Evolutionary conservation across 2,113 vertebrate genomes (phyloP).

Genomic region (Albula goreensis): DNA sequence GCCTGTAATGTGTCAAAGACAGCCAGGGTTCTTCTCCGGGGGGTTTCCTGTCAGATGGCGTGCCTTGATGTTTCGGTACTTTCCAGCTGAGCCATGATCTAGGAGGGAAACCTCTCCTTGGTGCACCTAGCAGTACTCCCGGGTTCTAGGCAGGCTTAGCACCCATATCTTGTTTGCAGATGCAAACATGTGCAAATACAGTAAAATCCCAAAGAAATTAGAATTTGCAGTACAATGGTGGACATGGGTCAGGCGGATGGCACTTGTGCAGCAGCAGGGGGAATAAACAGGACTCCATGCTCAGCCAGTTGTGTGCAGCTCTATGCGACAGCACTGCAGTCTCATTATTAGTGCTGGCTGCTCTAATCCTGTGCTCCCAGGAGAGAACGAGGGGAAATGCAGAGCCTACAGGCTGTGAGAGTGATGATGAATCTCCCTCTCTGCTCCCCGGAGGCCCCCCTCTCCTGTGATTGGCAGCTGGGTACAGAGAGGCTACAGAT

Average conservation of each 20-base stretch:
- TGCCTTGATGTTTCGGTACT: not conserved
- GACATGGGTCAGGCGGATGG: no score
- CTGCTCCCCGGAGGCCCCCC: not conserved
- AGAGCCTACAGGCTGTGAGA: not conserved
- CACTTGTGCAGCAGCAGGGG: not conserved
- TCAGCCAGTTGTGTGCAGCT: not conserved
- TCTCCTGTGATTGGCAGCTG: not conserved
- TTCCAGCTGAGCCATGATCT: not conserved
- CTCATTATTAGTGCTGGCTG: not conserved
- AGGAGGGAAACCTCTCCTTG: not conserved
- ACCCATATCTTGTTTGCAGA: not conserved
- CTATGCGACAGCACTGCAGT: not conserved
- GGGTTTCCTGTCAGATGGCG: not conserved
- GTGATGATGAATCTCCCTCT: not conserved
- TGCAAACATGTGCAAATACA: not conserved
- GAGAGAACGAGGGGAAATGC: not conserved
- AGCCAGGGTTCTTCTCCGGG: not conserved
- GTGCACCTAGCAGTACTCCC: not conserved
- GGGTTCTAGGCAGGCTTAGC: not conserved
- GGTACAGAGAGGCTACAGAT: not conserved
- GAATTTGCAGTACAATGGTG: not conserved
- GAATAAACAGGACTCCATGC: not conserved
- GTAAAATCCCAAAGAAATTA: not conserved
- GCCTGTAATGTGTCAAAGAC: not conserved
- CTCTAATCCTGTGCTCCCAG: not conserved